Percentiles rank a stretch among this genome's conserved stretches.
These are phyloP conservation scores for Myiagra hebetior DNA, from an alignment of 2,113 vertebrate species.

Conservation along the genomic window DNA sequence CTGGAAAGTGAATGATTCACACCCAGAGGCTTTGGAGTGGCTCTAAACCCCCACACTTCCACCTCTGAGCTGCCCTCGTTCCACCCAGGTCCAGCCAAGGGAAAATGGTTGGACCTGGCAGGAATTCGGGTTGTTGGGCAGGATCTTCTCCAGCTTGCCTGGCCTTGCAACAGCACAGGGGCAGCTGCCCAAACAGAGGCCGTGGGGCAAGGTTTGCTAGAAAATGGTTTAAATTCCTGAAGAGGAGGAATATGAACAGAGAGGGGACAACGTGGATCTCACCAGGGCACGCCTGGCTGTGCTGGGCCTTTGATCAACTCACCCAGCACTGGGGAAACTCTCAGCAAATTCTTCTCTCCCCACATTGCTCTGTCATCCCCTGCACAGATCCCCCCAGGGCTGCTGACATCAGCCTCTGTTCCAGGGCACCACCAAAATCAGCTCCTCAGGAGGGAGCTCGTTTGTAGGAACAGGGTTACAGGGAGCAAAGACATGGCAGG, in stretches of 20 bases:
- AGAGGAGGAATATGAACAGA: neutral
- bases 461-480: neutral
- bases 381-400: neutral
- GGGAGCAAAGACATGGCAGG: rapidly evolving
- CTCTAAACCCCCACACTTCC: neutral
- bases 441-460: neutral
- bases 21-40: neutral
- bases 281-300: neutral
- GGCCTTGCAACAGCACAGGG: neutral
- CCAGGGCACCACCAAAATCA: neutral
- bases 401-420: neutral
- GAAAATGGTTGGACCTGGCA: neutral
- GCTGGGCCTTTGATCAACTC: neutral
- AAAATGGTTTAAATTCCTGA: neutral
- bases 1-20: neutral
- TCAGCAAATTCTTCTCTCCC: neutral
- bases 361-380: neutral
- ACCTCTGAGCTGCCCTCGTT: neutral
- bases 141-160: neutral
- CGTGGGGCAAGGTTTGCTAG: neutral
- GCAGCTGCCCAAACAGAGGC: neutral
- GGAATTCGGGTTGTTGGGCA: neutral
- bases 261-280: neutral
- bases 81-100: neutral
- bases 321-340: neutral